Base-by-base conservation (phyloP, 2,797 vertebrate genomes). In the Gobio occitaniae region DNA sequence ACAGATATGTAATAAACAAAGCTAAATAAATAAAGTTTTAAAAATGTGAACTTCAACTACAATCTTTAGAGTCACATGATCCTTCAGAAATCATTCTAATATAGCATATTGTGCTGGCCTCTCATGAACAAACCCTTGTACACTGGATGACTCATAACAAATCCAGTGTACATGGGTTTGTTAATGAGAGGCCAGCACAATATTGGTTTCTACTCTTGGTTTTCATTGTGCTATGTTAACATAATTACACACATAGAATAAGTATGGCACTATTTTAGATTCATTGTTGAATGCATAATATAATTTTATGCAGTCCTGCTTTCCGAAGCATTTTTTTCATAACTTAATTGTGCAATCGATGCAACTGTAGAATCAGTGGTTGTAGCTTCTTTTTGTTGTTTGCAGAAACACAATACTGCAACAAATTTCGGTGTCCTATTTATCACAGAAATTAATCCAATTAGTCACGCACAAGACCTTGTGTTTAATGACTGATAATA, bases 371-470 rank as follows among this genome's bases (percentile, higher is more conserved):
- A 80, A 80, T 85, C 6, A 59, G 25, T 41, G 65, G 17, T 77
- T 84, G 74, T 69, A 29, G 19, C 56, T 63, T 41, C 0, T 71
- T 79, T 72, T 17, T 54, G 29, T 79, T 80, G 83, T 79, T 50
- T 38, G 17, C 52, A 71, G 38, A 79, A 48, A 61, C 21, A 41
- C 41, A 65, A 79, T 36, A 61, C 19, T 59, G 65, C 54, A 70
- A 63, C 76, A 79, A 85, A 85, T 72, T 80, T 19, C 0, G 29
- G 29, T 80, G 80, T 80, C 15, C 56, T 72, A 80, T 85, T 79
- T 85, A 85, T 85, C 83, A 71, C 29, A 72, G 56, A 85, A 83
- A 85, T 80, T 80, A 85, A 80, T 79, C 77, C 68, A 80, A 80
- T 85, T 85, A 71, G 82, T 76, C 70, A 61, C 9, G 21, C 48